Evolutionary conservation across 23 tunicate genomes (phyloP), one percentile per base, ranked within the genome.

Genomic region (Phallusia fumigata): DNA sequence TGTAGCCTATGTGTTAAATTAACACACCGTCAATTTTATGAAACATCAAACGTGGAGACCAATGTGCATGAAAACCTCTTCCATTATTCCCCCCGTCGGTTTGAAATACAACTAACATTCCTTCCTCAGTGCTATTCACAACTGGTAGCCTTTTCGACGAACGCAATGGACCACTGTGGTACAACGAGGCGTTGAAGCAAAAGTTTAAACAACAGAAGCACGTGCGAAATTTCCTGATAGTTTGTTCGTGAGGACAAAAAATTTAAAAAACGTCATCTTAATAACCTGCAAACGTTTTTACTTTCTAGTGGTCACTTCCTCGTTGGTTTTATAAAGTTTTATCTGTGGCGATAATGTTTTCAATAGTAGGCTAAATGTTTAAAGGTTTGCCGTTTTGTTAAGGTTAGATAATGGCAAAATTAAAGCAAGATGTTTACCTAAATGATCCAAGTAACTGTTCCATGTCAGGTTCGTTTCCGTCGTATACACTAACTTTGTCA

Each of bases 41-140:
- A 75, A 75, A 75, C 72, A 74, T 74, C 21, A 74, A 33, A 32
- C 15, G 50, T 0, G 86, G 86, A 10, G 76, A 44, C 97, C 97
- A 92, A 12, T 50, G 75, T 36, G 91, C 97, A 33, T 40, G 89
- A 64, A 92, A 92, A 0, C 97, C 97, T 18, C 34, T 35, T 0
- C 75, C 86, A 33, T 65, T 33, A 52, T 81, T 72, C 0, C 87
- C 91, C 0, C 81, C 83, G 65, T 93, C 97, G 2, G 89, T 77
- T 45, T 65, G 85, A 69, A 93, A 93, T 15, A 30, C 65, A 52
- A 93, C 76, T 36, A 78, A 19, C 90, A 93, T 88, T 19, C 26
- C 18, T 85, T 93, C 87, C 53, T 93, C 93, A 12, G 93, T 93
- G 84, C 97, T 93, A 45, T 77, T 93, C 31, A 88, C 86, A 15